Evolutionary conservation across 2,113 vertebrate genomes (phyloP).

Genomic region (Sturnus vulgaris): DNA sequence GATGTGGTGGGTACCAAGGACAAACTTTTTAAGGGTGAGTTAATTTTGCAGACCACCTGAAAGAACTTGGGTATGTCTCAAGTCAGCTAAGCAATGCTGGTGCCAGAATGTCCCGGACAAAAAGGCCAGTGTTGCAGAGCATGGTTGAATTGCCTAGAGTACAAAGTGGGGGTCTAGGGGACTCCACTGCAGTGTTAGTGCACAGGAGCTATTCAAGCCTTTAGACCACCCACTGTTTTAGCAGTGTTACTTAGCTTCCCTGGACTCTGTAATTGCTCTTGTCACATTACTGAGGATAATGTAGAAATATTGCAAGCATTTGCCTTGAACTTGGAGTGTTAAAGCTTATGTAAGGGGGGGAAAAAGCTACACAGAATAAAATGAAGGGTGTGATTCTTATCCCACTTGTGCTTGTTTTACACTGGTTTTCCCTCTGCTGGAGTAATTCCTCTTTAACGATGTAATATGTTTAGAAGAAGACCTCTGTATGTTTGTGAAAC

Average conservation of each 20-base stretch:
- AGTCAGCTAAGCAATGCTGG: neutral
- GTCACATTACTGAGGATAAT: constrained; percentile 22
- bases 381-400: neutral
- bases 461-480: neutral
- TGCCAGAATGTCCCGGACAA: neutral
- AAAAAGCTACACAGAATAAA: neutral
- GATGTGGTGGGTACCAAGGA: neutral
- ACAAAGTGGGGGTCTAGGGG: neutral
- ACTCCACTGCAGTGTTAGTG: neutral
- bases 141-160: neutral
- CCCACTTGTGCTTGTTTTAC: neutral
- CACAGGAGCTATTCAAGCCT: neutral
- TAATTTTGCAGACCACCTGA: constrained; percentile 28
- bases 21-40: neutral
- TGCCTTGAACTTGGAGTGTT: neutral
- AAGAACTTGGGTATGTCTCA: neutral
- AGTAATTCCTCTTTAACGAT: neutral
- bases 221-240: constrained; percentile 30
- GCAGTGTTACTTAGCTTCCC: neutral
- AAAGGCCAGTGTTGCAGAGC: constrained; percentile 30
- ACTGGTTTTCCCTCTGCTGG: neutral
- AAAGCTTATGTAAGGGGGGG: neutral
- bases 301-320: constrained; percentile 30
- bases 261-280: constrained; percentile 28
- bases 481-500: neutral